These are phyloP conservation scores for Phortica magna DNA, from an alignment of 2,888 invertebrate genomes.

Conservation along the genomic window DNA sequence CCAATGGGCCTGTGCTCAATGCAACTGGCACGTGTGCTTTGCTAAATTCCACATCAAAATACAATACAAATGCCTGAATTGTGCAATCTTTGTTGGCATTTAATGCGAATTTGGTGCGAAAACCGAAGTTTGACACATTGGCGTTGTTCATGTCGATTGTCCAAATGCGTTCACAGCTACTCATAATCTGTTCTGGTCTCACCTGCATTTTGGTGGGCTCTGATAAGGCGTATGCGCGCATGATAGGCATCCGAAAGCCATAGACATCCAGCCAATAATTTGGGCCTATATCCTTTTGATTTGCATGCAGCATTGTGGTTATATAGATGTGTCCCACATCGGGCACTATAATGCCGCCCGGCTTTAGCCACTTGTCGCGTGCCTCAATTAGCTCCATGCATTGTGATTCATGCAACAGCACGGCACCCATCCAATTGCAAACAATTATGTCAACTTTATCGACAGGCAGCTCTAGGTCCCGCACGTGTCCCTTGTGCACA, in stretches of 20 bases:
- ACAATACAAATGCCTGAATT: conserved; percentile 55
- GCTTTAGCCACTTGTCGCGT: conserved; percentile 96
- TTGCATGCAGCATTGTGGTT: conserved; percentile 92
- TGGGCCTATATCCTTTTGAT: conserved; percentile 98
- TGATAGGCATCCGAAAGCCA: conserved; percentile 98
- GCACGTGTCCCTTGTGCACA: conserved; percentile 65
- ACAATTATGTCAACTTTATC: conserved; percentile 89
- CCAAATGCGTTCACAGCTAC: conserved; percentile 52
- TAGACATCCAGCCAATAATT: conserved; percentile 99
- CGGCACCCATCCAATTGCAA: conserved; percentile 86
- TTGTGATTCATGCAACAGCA: conserved; percentile 98
- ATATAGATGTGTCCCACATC: conserved; percentile 94
- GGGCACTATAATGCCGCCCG: conserved; percentile 94
- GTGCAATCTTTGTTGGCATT: conserved; percentile 42
- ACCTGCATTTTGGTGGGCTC: conserved; percentile 83
- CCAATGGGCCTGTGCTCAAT: conserved; percentile 48
- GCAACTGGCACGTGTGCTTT: conserved; percentile 40
- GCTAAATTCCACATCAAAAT: conserved; percentile 61
- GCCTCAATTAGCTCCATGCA: conserved; percentile 96
- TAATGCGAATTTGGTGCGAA: conserved; percentile 46
- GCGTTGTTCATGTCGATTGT: conserved; percentile 43
- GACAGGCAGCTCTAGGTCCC: conserved; percentile 59
- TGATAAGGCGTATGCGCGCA: conserved; percentile 95
- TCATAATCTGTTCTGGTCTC: conserved; percentile 40
- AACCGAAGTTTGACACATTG: conserved; percentile 35